phyloP scores from a whole-genome alignment of 2,113 vertebrate species.

The Gambusia holbrooki region DNA sequence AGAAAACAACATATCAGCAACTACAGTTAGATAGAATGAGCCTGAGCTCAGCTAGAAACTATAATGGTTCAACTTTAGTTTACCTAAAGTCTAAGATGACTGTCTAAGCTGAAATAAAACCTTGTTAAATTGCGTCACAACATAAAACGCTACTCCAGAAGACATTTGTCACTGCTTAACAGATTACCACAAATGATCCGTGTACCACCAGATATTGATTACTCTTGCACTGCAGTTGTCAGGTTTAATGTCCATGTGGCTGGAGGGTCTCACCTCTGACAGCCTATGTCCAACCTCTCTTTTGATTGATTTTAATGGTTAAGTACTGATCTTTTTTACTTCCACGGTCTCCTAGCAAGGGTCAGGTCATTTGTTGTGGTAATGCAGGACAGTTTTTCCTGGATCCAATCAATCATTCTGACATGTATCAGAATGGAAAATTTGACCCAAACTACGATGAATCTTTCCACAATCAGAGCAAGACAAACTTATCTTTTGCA shows the following conservation, averaged over 20 bases:
- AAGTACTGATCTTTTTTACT: slow-evolving; percentile 99
- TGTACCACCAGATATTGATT: slow-evolving; percentile 98
- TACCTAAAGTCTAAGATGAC: slow-evolving; percentile 81
- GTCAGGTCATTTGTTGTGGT: slow-evolving; percentile 98
- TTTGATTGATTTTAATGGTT: slow-evolving; percentile 99
- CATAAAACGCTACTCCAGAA: slow-evolving; percentile 90
- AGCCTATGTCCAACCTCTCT: slow-evolving; percentile 96
- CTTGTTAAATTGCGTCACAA: slow-evolving; percentile 92
- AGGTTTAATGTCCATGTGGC: slow-evolving; percentile 95
- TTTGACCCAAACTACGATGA: slow-evolving; percentile 19
- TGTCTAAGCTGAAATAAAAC: slow-evolving; percentile 90
- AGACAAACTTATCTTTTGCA: slow-evolving; percentile 57
- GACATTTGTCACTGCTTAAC: slow-evolving; percentile 94
- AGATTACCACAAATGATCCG: slow-evolving; percentile 99
- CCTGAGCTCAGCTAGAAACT: slow-evolving; percentile 77
- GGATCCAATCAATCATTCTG: slow-evolving; percentile 95
- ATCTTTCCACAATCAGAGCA: slow-evolving; percentile 25
- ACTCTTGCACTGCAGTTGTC: slow-evolving; percentile 97
- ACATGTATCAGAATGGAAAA: slow-evolving; percentile 78
- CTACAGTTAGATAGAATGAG: slow-evolving; percentile 78
- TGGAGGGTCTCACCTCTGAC: slow-evolving; percentile 94
- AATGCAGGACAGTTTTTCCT: slow-evolving; percentile 91
- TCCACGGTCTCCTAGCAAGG: slow-evolving; percentile 97
- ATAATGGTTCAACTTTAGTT: slow-evolving; percentile 19
- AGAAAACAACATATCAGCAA: too few species aligned